phyloP scores from a whole-genome alignment of 2,888 invertebrate species.

The Leucophenga montana region DNA sequence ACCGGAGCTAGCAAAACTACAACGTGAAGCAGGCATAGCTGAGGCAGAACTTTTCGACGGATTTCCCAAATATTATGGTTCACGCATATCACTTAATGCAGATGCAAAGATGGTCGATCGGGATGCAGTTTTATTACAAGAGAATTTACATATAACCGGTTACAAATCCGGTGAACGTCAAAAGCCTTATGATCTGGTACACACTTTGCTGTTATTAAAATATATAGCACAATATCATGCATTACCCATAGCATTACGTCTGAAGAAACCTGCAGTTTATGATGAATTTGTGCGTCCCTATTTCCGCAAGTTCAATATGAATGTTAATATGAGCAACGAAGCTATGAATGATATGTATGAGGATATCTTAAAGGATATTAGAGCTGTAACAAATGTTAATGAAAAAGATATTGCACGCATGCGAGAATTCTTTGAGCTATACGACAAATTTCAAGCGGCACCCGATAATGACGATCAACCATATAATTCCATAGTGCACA shows the following conservation, averaged over 20 bases:
- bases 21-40: slow-evolving; percentile 73
- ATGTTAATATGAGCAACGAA: slow-evolving; percentile 48
- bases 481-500: slow-evolving; percentile 76
- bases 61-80: slow-evolving; percentile 69
- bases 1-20: slow-evolving; percentile 74
- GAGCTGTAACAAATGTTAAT: slow-evolving; percentile 47
- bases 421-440: slow-evolving; percentile 45
- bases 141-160: slow-evolving; percentile 77
- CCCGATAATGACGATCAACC: slow-evolving; percentile 64
- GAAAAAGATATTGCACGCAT: slow-evolving; percentile 45
- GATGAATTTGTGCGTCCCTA: slow-evolving; percentile 72
- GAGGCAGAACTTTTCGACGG: slow-evolving; percentile 73
- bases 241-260: slow-evolving; percentile 75
- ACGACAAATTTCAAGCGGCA: slow-evolving; percentile 51
- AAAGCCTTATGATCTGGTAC: slow-evolving; percentile 74
- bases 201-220: slow-evolving; percentile 73
- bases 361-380: slow-evolving; percentile 50
- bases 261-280: slow-evolving; percentile 73
- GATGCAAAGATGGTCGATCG: slow-evolving; percentile 73
- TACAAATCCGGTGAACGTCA: slow-evolving; percentile 75
- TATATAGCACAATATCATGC: slow-evolving; percentile 77
- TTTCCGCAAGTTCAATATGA: slow-evolving; percentile 66
- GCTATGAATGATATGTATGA: slow-evolving; percentile 47
- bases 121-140: slow-evolving; percentile 76
- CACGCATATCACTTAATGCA: slow-evolving; percentile 73